phyloP scores from a whole-genome alignment of 2,113 vertebrate species.

The Fukomys damarensis region DNA sequence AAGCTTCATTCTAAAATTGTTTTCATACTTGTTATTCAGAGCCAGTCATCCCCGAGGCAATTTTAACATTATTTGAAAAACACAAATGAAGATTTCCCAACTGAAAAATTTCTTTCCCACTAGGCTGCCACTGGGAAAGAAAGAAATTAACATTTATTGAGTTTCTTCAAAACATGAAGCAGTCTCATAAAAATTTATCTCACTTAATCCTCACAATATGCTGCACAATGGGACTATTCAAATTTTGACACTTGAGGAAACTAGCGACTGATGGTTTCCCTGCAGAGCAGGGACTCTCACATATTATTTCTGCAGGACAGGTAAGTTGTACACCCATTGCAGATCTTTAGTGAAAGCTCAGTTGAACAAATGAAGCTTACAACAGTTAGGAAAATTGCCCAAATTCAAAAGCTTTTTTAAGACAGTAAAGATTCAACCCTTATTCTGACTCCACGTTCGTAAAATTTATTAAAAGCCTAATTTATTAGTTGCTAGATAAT shows the following conservation, averaged over 20 bases:
- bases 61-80: slow-evolving; percentile 68
- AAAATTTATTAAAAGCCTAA: neutral
- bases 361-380: slow-evolving; percentile 60
- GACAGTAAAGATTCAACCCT: neutral
- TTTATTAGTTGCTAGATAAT: neutral
- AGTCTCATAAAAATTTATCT: slow-evolving; percentile 69
- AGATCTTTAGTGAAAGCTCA: neutral
- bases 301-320: neutral
- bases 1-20: slow-evolving; percentile 48
- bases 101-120: slow-evolving; percentile 56
- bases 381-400: slow-evolving; percentile 41
- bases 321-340: neutral
- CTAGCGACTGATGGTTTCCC: neutral
- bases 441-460: neutral
- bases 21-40: slow-evolving; percentile 51
- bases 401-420: neutral
- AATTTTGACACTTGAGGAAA: slow-evolving; percentile 14
- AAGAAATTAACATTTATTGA: slow-evolving; percentile 72
- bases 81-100: slow-evolving; percentile 69
- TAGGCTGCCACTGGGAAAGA: slow-evolving; percentile 56
- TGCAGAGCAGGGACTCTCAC: neutral
- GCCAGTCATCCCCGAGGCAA: slow-evolving; percentile 3
- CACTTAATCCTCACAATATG: slow-evolving; percentile 59
- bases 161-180: slow-evolving; percentile 67
- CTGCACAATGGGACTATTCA: neutral